These are phyloP conservation scores for Phataginus tricuspis DNA, from an alignment of 2,797 vertebrate species.

Conservation along the genomic window DNA sequence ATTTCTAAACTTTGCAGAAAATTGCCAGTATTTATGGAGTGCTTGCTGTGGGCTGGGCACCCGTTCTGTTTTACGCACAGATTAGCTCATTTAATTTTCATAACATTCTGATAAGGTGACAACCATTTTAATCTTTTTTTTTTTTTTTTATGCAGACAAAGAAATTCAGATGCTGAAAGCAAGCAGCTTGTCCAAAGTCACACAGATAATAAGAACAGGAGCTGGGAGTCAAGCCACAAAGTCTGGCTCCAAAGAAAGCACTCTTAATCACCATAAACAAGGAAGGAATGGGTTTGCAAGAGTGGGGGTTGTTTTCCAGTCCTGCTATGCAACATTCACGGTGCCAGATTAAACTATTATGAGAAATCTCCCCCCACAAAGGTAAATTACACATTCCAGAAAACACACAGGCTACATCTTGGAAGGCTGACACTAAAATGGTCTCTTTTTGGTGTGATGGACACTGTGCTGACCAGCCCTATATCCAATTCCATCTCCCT, in stretches of 20 bases:
- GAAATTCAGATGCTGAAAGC: neutral
- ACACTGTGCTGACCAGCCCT: neutral
- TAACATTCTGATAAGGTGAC: neutral
- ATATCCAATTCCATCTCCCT: neutral
- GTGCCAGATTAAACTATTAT: neutral
- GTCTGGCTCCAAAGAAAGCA: neutral
- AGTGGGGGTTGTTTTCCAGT: neutral
- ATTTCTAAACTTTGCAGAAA: slow-evolving; percentile 30
- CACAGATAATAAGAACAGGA: neutral
- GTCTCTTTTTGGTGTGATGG: neutral
- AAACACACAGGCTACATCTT: neutral
- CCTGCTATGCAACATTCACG: neutral
- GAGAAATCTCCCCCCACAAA: neutral
- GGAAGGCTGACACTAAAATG: neutral
- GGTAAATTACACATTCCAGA: neutral
- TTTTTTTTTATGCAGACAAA: neutral
- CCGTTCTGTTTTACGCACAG: neutral
- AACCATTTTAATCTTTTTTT: neutral
- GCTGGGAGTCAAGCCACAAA: neutral
- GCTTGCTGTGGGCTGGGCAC: neutral
- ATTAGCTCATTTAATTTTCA: neutral
- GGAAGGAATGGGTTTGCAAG: neutral
- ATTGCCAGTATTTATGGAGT: neutral
- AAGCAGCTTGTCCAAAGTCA: neutral
- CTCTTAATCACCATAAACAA: neutral